Evolutionary conservation across 2,797 vertebrate species (phyloP), one percentile per base, ranked within the genome.

Genomic region (Myripristis jacobus): DNA sequence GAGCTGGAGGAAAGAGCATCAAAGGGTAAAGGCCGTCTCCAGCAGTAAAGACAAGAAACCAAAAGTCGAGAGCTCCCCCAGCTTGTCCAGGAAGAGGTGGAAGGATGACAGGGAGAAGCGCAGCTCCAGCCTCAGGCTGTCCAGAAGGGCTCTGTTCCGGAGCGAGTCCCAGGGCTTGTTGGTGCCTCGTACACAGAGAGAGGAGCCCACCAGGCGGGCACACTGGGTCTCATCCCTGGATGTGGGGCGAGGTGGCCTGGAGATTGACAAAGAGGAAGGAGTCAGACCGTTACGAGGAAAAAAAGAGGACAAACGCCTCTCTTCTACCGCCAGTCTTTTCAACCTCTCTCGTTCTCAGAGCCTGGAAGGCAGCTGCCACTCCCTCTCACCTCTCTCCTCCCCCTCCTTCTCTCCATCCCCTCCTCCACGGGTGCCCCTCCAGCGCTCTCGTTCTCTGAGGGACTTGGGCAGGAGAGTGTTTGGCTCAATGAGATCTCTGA

Each of bases 221-320:
- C 93, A 92, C 62, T 96, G 95, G 95, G 90, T 93, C 0, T 96
- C 95, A 10, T 95, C 95, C 0, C 85, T 95, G 41, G 95, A 96
- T 24, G 93, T 96, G 21, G 93, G 91, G 5, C 90, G 86, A 27
- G 83, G 89, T 0, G 77, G 86, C 16, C 67, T 74, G 41, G 75
- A 84, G 22, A 34, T 81, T 22, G 66, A 75, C 74, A 88, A 69
- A 65, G 77, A 88, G 1, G 87, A 91, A 66, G 88, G 85, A 10
- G 61, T 78, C 27, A 87, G 84, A 70, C 64, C 84, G 4, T 79
- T 91, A n/a, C n/a, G n/a, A 24, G 88, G 83, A 67, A 75, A 83
- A 31, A 91, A 65, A 78, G 91, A 75, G 34, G 92, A 94, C 75
- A 94, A 94, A 68, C 89, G 88, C 22, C 88, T 93, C 21, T 94